Conservation (phyloP, 1,140 invertebrate species). For the Penaeus japonicus region DNA sequence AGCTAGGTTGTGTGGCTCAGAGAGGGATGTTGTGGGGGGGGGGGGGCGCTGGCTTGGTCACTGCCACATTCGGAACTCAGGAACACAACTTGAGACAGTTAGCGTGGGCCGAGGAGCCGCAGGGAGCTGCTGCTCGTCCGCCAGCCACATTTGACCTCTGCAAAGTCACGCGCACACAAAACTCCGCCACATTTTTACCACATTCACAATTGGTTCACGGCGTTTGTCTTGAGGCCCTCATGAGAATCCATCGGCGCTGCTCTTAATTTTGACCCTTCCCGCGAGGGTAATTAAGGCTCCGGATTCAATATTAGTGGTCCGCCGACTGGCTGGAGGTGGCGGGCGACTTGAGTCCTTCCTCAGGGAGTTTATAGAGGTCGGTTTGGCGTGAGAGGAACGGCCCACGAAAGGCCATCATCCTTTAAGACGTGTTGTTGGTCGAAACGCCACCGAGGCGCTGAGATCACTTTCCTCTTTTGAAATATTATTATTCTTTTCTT, state of each 20-base stretch:
- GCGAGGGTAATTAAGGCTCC: conserved; percentile 23
- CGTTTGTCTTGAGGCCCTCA: conserved; percentile 46
- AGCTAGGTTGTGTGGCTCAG: too few species aligned
- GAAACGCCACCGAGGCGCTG: conserved; percentile 2
- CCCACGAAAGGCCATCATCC: conserved; percentile 17
- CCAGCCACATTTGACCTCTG: conserved; percentile 44
- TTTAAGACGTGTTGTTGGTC: conserved; percentile 9
- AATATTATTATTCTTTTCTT: not conserved
- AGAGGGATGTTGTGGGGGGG: too few species aligned
- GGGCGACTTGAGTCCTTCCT: too few species aligned
- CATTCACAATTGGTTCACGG: conserved; percentile 48
- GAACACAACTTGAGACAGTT: too few species aligned
- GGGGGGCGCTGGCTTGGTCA: too few species aligned
- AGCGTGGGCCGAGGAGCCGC: too few species aligned
- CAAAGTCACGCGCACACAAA: conserved; percentile 50
- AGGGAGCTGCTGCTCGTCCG: not conserved
- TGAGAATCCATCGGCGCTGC: not conserved
- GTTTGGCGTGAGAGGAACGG: not conserved
- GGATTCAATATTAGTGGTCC: not conserved
- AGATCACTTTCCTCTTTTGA: not conserved
- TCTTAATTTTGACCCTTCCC: conserved; percentile 8
- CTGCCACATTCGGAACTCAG: too few species aligned
- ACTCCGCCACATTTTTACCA: conserved; percentile 49
- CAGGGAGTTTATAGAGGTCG: not conserved
- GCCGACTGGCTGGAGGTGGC: not conserved